phyloP scores from a whole-genome alignment of 2,888 invertebrate genomes.

The Rhagium mordax region DNA sequence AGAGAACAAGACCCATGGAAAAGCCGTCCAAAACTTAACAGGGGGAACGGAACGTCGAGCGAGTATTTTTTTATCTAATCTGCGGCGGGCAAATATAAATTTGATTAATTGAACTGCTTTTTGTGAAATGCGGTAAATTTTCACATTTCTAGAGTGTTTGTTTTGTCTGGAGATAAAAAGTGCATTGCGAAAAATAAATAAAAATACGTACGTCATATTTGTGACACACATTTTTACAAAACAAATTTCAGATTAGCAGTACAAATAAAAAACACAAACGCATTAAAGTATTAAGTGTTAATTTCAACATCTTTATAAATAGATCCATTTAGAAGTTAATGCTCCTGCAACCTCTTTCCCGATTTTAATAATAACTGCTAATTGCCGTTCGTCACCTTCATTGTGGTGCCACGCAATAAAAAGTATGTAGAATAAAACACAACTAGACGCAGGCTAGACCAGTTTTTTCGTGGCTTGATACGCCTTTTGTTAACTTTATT shows the following conservation, averaged over 20 bases:
- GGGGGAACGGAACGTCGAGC: constrained; percentile 30
- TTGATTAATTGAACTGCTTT: constrained; percentile 47
- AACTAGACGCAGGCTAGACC: neutral
- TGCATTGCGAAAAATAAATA: constrained; percentile 57
- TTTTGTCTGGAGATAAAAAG: constrained; percentile 58
- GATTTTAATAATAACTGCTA: constrained; percentile 3
- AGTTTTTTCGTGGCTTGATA: neutral
- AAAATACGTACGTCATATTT: constrained; percentile 52
- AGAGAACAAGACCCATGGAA: constrained; percentile 16
- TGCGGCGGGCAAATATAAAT: constrained; percentile 38
- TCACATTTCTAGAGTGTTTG: constrained; percentile 47
- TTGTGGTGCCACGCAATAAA: neutral
- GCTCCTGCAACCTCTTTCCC: constrained; percentile 42
- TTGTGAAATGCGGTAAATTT: constrained; percentile 39
- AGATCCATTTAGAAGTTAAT: constrained; percentile 42
- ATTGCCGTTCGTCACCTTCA: neutral
- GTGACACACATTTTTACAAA: constrained; percentile 58
- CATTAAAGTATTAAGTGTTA: constrained; percentile 39
- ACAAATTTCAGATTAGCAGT: constrained; percentile 55
- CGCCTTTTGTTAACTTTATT: neutral
- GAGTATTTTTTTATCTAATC: constrained; percentile 49
- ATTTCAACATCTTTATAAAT: constrained; percentile 53
- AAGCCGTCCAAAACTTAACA: constrained; percentile 38
- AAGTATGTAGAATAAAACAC: neutral
- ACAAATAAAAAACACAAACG: constrained; percentile 54